Evolutionary conservation across 2,113 vertebrate genomes (phyloP).

Genomic region (Ploceus nigricollis): DNA sequence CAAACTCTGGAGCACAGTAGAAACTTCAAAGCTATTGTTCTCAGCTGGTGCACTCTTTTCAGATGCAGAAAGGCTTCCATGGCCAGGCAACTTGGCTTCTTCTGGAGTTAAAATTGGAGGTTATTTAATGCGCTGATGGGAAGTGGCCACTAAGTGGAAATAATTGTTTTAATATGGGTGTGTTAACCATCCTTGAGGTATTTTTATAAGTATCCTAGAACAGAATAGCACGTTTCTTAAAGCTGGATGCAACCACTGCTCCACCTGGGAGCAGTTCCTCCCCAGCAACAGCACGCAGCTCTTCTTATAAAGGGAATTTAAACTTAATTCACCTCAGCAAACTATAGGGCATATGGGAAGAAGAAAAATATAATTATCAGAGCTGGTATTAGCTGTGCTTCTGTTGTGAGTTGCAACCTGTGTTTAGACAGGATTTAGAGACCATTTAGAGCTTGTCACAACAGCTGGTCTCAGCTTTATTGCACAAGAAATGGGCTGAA

Average conservation of each 20-base stretch:
- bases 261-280: constrained; percentile 26
- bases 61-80: neutral
- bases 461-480: neutral
- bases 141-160: constrained; percentile 34
- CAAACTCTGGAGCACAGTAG: neutral
- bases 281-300: neutral
- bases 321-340: neutral
- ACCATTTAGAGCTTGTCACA: neutral
- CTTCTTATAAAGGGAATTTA: neutral
- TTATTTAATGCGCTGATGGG: neutral
- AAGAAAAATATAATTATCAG: constrained; percentile 5
- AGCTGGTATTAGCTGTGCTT: neutral
- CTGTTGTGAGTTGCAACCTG: neutral
- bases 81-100: neutral
- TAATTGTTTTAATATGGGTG: constrained; percentile 20
- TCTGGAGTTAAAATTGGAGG: neutral
- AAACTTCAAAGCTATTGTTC: neutral
- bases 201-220: constrained; percentile 1
- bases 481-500: neutral
- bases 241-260: neutral
- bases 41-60: neutral
- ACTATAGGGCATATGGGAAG: neutral
- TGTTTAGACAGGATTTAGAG: constrained; percentile 50
- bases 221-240: neutral
- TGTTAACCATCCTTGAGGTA: constrained; percentile 16